Base-by-base conservation (phyloP, 2,888 invertebrate species). In the Druceiella hillmani region DNA sequence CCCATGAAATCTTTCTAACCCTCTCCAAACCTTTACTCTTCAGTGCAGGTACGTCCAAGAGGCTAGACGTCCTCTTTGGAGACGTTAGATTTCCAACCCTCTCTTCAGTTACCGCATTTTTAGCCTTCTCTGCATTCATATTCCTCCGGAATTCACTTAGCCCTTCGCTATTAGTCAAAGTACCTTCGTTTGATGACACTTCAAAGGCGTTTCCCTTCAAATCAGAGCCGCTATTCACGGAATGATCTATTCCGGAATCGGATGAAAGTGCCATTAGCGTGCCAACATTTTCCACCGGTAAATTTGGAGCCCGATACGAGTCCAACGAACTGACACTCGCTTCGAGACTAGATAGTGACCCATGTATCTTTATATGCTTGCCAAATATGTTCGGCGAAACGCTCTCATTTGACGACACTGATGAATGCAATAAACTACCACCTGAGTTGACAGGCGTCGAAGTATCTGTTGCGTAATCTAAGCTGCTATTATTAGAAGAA, bases 1-100 rank as follows among this genome's bases (percentile, higher is more conserved):
- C 76, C 75, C 76, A 78, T 0, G 79, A 78, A 26, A 78, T 71
- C 58, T 79, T 79, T 10, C 79, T 62, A 52, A 70, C 68, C 10
- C 74, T 52, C 17, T 69, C 68, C 17, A 64, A 50, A 0, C 63
- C 60, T 50, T 66, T 65, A 3, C 53, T 61, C 36, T 68, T 70
- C 29, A 66, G 49, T 2, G 69, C 68, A 1, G 73, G 70, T 2
- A 72, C 66, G 20, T 73, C 71, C 2, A 70, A 44, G 3, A 70
- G 43, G 49, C 70, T 69, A 0, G 69, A 64, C 0, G 67, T 58
- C 17, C 69, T 46, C 44, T 70, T 69, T 0, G 69, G 69, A 0
- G 62, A 61, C 0, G 56, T 51, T n/a, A n/a, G n/a, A n/a, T n/a
- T n/a, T n/a, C n/a, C n/a, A n/a, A n/a, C n/a, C n/a, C n/a, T n/a